A percentile compares a stretch with the other conserved stretches of the same genome.
Conservation (phyloP, 2,888 invertebrate genomes). For the Stegana nigrithorax region DNA sequence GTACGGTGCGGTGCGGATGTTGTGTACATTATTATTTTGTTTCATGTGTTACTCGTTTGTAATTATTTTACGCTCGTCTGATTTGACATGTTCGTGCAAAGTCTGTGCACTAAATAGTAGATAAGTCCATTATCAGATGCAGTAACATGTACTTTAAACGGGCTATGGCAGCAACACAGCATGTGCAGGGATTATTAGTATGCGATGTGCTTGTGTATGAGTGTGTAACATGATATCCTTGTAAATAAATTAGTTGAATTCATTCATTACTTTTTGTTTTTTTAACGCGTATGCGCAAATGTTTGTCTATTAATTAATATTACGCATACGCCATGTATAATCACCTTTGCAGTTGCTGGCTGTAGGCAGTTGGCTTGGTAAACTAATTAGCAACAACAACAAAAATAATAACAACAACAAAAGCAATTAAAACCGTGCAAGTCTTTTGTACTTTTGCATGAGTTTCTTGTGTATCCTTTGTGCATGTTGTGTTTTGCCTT, state of each 20-base stretch:
- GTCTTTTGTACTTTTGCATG: background rate
- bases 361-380: too few relatives aligned
- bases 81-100: background rate
- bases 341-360: background rate
- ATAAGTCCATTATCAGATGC: slow-evolving; percentile 9
- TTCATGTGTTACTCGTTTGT: too few relatives aligned
- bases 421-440: background rate
- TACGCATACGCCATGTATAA: slow-evolving; percentile 1
- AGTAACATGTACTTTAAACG: background rate
- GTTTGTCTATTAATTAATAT: slow-evolving; percentile 10
- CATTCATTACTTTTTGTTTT: background rate
- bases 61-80: slow-evolving; percentile 9
- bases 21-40: background rate
- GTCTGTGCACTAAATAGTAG: background rate
- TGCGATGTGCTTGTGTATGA: too few relatives aligned
- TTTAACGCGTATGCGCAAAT: background rate
- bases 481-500: too few relatives aligned
- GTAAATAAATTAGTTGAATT: background rate
- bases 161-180: background rate
- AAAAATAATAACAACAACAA: too few relatives aligned
- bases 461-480: background rate
- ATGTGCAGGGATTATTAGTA: background rate
- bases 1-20: background rate
- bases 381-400: too few relatives aligned
- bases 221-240: too few relatives aligned